Evolutionary conservation across 2,888 invertebrate genomes (phyloP).

Genomic region (Pelosia muscerda): DNA sequence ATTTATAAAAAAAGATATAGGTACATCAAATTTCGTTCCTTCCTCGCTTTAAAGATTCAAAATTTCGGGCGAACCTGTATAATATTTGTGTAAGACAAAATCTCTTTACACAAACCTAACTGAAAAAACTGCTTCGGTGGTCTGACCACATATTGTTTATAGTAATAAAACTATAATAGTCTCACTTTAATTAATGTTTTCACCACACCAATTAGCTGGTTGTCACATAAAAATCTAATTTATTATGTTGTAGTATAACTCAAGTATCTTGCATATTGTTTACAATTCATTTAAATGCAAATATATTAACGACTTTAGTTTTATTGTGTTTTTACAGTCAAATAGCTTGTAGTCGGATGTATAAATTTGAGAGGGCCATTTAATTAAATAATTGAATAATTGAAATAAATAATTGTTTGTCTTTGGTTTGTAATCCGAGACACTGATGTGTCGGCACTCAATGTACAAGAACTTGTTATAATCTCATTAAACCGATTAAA

Average conservation of each 20-base stretch:
- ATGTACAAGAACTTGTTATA: neutral
- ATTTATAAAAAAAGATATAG: no score
- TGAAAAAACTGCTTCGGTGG: constrained; percentile 6
- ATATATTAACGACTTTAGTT: constrained; percentile 5
- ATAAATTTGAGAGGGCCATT: neutral
- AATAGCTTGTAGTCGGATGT: neutral
- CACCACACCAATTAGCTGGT: constrained; percentile 11
- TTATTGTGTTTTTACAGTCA: constrained; percentile 7
- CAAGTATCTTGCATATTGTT: neutral
- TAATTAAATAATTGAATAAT: neutral
- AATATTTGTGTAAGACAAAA: no score
- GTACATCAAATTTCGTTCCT: no score
- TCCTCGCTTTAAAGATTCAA: no score
- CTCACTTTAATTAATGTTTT: constrained; percentile 14
- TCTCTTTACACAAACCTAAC: neutral
- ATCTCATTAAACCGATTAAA: no score
- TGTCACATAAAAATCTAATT: constrained; percentile 30
- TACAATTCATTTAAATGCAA: constrained; percentile 11
- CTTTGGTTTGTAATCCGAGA: neutral
- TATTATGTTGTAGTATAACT: constrained; percentile 11
- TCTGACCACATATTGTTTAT: neutral
- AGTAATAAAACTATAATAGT: constrained; percentile 11
- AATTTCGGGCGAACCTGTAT: no score
- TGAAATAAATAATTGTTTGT: neutral
- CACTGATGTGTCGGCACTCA: neutral